phyloP scores from a whole-genome alignment of 2,888 invertebrate genomes.

The Apeira syringaria region DNA sequence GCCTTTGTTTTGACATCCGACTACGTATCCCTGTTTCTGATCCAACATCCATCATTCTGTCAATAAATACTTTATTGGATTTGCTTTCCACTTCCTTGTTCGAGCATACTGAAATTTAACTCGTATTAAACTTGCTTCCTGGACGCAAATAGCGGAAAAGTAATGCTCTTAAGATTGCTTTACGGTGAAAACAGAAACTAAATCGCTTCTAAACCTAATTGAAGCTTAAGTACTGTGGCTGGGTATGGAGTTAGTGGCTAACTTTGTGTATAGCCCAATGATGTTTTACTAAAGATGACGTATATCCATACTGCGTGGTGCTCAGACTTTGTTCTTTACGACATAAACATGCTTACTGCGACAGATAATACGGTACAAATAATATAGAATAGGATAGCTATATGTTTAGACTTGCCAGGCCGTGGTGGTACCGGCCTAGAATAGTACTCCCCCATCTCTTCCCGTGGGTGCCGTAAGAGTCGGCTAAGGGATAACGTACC shows the following conservation, averaged over 20 bases:
- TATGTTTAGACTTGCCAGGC: too few species aligned
- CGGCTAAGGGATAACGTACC: too few species aligned
- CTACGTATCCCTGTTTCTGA: constrained; percentile 1
- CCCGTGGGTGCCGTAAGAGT: too few species aligned
- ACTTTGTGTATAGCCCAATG: too few species aligned
- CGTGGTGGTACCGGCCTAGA: too few species aligned
- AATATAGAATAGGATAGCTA: too few species aligned
- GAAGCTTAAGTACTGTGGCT: constrained; percentile 11
- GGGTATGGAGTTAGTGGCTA: constrained; percentile 4
- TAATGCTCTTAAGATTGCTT: constrained; percentile 52
- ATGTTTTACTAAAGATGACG: too few species aligned
- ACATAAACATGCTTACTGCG: too few species aligned
- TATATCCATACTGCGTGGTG: too few species aligned
- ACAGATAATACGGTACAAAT: too few species aligned
- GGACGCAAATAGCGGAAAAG: constrained; percentile 60
- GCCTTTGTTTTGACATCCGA: constrained; percentile 4
- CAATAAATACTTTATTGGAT: constrained; percentile 34
- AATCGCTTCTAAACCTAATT: constrained; percentile 15
- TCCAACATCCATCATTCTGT: constrained; percentile 37
- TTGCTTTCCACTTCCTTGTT: constrained; percentile 33
- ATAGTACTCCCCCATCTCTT: too few species aligned
- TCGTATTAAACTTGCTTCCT: constrained; percentile 54
- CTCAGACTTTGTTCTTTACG: too few species aligned
- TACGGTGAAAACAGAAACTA: constrained; percentile 36
- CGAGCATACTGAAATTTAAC: constrained; percentile 27